Conservation (phyloP, 2,797 vertebrate species). For the Buphagus erythrorhynchus region DNA sequence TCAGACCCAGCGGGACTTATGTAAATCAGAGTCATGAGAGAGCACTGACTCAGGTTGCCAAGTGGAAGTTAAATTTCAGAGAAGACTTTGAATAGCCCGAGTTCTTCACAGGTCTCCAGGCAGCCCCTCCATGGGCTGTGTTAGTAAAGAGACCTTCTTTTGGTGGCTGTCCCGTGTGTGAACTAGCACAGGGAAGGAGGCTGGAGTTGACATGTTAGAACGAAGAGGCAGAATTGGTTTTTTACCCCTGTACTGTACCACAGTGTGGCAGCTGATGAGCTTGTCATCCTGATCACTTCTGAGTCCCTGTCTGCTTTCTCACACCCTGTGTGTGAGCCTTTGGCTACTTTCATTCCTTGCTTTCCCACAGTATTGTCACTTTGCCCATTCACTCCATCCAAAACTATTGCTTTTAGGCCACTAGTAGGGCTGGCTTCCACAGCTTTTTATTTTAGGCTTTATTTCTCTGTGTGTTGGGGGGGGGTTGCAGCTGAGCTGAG, state of each 20-base stretch:
- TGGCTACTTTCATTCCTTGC: background rate
- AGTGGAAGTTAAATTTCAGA: background rate
- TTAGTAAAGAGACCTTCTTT: background rate
- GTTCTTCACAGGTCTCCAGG: background rate
- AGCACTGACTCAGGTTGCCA: background rate
- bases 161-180: background rate
- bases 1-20: background rate
- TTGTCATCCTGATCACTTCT: background rate
- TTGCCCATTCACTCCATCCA: background rate
- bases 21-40: background rate
- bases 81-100: background rate
- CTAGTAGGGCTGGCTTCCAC: background rate
- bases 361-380: background rate
- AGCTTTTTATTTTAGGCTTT: background rate
- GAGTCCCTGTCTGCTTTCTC: background rate
- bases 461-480: background rate
- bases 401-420: background rate
- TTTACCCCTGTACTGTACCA: accelerated
- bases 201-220: background rate
- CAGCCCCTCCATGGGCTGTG: background rate
- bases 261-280: background rate
- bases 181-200: background rate
- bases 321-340: background rate
- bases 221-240: background rate
- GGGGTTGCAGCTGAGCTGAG: background rate